phyloP scores from a whole-genome alignment of 2,888 invertebrate species.

The Patella depressa region DNA sequence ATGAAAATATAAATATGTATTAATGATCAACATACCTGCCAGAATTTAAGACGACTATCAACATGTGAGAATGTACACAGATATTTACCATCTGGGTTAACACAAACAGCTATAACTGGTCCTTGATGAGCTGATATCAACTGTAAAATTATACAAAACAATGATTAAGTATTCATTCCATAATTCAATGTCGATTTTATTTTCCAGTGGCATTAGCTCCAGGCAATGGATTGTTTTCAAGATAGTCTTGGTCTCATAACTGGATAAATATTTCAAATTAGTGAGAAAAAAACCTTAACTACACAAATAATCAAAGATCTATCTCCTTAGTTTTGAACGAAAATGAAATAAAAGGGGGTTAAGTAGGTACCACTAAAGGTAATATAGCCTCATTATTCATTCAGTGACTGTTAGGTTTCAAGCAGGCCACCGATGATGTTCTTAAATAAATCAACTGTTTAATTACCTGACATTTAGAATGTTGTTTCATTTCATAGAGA shows the following conservation, averaged over 20 bases:
- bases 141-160: slow-evolving; percentile 70
- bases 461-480: slow-evolving; percentile 86
- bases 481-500: slow-evolving; percentile 94
- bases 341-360: no score
- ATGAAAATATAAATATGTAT: no score
- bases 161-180: neutral
- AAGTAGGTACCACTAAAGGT: no score
- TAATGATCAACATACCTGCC: slow-evolving; percentile 84
- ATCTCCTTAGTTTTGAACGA: no score
- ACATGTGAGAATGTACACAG: slow-evolving; percentile 94
- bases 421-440: no score
- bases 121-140: slow-evolving; percentile 91
- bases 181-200: neutral
- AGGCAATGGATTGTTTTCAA: no score
- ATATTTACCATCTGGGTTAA: slow-evolving; percentile 97
- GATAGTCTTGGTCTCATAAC: no score
- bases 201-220: no score
- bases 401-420: no score
- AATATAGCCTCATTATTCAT: no score
- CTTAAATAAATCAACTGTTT: slow-evolving; percentile 77
- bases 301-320: no score
- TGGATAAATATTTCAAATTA: neutral
- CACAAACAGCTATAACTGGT: slow-evolving; percentile 89
- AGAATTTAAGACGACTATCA: slow-evolving; percentile 96
- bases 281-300: neutral